Base-by-base conservation (phyloP, 1,140 invertebrate species). In the Bombus difficillimus region DNA sequence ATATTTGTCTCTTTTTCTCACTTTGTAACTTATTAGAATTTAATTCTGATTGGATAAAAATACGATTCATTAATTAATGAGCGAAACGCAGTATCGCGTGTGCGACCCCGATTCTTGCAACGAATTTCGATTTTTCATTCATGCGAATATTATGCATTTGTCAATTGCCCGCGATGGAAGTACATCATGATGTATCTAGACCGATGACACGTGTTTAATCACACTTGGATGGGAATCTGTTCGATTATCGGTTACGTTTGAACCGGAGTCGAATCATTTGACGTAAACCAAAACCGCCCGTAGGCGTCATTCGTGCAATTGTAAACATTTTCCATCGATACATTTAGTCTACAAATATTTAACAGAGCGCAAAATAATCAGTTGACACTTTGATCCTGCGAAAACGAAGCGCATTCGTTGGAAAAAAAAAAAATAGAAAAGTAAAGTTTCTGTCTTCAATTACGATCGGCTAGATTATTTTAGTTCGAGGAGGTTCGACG, bases 171-270 rank as follows among this genome's bases (percentile, higher is more conserved):
- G 15, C 37, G 53, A 18, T 77, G 37, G 1, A 37, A 25, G 34
- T n/a, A 39, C 34, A 74, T 74, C 47, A 18, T 25, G 13, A 37
- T 18, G 74, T 62, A 76, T 76, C 34, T 8, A 28, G 13, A 57
- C 1, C 25, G 34, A n/a, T 76, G 74, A 62, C 74, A 62, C 25
- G 74, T 47, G 53, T 59, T 76, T 62, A 64, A 77, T 77, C 75
- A 32, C 37, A 64, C 57, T 32, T 28, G 6, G 75, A 41, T 64
- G 37, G 15, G 22, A 47, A 22, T 5, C 15, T 12, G 28, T 32
- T 77, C 37, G 57, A 77, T 64, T n/a, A 62, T 77, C 37, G 37
- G 57, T n/a, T 59, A 25, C 32, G 34, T 39, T 76, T 75, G 34
- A 62, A 12, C 6, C 37, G 57, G 2, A 28, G 34, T 77, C 57